Evolutionary conservation across 1,140 invertebrate genomes (phyloP).

Genomic region (Sesamia nonagrioides): DNA sequence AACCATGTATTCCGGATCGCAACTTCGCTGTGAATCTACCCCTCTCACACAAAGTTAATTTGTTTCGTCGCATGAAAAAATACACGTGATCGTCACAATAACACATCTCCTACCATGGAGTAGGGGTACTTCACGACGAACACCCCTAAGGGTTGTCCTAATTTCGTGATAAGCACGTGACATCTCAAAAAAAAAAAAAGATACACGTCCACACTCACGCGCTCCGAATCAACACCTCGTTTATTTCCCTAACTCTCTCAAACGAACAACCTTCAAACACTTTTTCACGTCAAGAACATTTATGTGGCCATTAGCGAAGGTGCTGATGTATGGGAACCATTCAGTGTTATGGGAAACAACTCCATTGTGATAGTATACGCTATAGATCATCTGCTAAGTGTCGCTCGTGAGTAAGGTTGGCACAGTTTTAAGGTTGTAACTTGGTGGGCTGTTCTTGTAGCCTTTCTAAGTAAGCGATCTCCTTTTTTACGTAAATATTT

Average conservation of each 20-base stretch:
- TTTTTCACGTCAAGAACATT: conserved; percentile 26
- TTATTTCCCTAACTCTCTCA: conserved; percentile 8
- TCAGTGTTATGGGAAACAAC: background rate
- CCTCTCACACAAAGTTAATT: too few species aligned
- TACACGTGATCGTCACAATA: too few species aligned
- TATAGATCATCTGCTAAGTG: conserved; percentile 9
- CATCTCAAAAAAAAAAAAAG: background rate
- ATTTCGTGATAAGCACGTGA: background rate
- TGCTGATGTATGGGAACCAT: conserved; percentile 2
- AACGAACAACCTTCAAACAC: background rate
- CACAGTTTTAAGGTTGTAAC: background rate
- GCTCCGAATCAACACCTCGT: conserved; percentile 4
- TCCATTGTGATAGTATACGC: background rate
- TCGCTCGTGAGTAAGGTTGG: background rate
- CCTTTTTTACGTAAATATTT: background rate
- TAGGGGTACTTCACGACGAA: too few species aligned
- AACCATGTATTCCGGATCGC: too few species aligned
- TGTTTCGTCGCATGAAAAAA: too few species aligned
- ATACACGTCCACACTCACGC: background rate
- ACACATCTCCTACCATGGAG: too few species aligned
- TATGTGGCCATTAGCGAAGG: conserved; percentile 13
- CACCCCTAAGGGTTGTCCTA: too few species aligned
- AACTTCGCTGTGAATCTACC: too few species aligned
- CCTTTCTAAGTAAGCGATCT: conserved; percentile 9
- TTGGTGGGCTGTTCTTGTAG: background rate